These are phyloP conservation scores for Trilocha varians DNA, from an alignment of 2,888 invertebrate genomes.

Conservation along the genomic window DNA sequence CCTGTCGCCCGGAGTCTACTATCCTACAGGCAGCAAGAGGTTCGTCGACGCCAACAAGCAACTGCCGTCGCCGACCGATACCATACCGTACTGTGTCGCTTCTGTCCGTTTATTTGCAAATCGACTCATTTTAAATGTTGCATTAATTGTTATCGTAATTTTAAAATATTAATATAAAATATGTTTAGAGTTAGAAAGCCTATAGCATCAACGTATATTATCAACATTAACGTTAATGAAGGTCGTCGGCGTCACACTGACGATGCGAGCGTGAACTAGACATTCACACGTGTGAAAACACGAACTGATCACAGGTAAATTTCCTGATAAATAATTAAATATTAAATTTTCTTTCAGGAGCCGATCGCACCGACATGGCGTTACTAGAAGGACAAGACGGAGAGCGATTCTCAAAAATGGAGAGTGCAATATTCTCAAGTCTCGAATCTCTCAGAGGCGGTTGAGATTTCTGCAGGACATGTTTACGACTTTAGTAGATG, in stretches of 20 bases:
- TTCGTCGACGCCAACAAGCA: conserved; percentile 51
- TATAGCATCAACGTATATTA: conserved; percentile 38
- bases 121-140: conserved; percentile 12
- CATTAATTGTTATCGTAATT: neutral
- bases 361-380: conserved; percentile 78
- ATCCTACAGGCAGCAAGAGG: conserved; percentile 66
- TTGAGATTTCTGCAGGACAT: conserved; percentile 85
- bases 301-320: conserved; percentile 30
- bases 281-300: conserved; percentile 42
- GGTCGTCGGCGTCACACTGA: conserved; percentile 34
- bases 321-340: conserved; percentile 28
- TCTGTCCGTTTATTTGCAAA: conserved; percentile 42
- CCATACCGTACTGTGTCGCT: conserved; percentile 57
- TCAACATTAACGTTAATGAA: conserved; percentile 58
- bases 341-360: conserved; percentile 71
- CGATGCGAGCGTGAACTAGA: conserved; percentile 50
- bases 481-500: conserved; percentile 92
- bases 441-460: conserved; percentile 85
- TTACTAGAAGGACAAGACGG: conserved; percentile 80
- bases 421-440: conserved; percentile 95
- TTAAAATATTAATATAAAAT: conserved; percentile 17
- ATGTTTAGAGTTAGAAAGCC: conserved; percentile 40
- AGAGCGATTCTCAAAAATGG: conserved; percentile 96
- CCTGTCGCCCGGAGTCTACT: conserved; percentile 67
- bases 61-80: conserved; percentile 53